Base-by-base conservation (phyloP, 2,888 invertebrate genomes). In the Drosophila neonasuta region DNA sequence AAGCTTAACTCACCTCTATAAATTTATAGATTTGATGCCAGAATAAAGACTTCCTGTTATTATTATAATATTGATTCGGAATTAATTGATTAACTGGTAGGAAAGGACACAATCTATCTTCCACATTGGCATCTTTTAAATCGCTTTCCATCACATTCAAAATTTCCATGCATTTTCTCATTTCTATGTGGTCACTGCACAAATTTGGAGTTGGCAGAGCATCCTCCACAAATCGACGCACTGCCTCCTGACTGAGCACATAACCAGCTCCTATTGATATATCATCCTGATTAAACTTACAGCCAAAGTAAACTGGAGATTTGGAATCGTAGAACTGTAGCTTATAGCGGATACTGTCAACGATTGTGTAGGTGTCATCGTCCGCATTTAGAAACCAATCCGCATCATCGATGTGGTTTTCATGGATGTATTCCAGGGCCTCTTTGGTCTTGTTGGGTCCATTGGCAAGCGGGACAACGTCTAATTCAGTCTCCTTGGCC, bases 341-440 rank as follows among this genome's bases (percentile, higher is more conserved):
- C 95, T 99, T 95, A 87, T 95, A 96, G n/a, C 99, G 93, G 42
- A 99, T 92, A 91, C 99, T 99, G 91, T 99, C 99, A 41, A 99
- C 94, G 41, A 99, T 93, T 24, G 98, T 97, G 90, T 97, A 99
- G 36, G 99, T 99, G 88, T 99, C 99, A 91, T 99, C 99, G 88
- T 99, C 99, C n/a, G 99, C 99, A 90, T 99, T 99, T 85, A 99
- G 92, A 90, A 99, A 99, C 98, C 98, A 99, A 91, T 99, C 99
- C 1, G 96, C 97, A 58, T 97, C 94, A 76, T 97, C 93, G 52
- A 94, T 91, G 89, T 98, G 95, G 88, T 98, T 92, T 76, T 96
- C 93, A 88, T 97, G 96, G 17, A 97, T 94, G 88, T 97, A 97
- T 83, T 94, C 94, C 89, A 97, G 98, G 0, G 98, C 98, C 80